Evolutionary conservation across 92 coral and sea anemone species (phyloP), one percentile per base, ranked within the genome.

Genomic region (Porites divaricata): DNA sequence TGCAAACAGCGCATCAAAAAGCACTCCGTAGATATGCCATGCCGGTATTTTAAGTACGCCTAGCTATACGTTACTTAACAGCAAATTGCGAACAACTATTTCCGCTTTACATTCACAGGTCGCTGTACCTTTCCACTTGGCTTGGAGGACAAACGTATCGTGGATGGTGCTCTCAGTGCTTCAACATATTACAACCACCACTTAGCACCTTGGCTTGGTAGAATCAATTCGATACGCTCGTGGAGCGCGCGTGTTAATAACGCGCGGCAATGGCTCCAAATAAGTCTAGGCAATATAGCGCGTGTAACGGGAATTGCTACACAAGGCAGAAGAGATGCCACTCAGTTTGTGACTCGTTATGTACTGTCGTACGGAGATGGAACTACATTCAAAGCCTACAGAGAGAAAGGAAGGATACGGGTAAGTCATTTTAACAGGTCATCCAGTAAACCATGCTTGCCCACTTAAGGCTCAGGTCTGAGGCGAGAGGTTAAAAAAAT

Each of bases 331-430:
- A 80, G 98, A 49, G 95, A 95, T 45, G 93, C 95, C 1, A 74
- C 89, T 63, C 97, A 95, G 81, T 95, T 97, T 97, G 98, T 95
- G 51, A 93, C 91, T 11, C 88, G 88, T 11, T 95, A 93, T 62
- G 80, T 89, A 6, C 69, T 95, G 78, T 93, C 98, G 1, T 93
- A 89, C 62, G 80, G 95, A 64, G 81, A 74, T 45, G 91, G 91
- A 2, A n/a, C 78, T 20, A 74, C 28, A 5, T 95, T 95, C 81
- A 74, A 73, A 61, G 92, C 90, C 21, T 93, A 93, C 74, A 85
- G 95, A 72, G 92, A 91, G 52, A 90, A 81, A 15, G 90, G 91
- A 35, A 87, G 87, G 20, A 88, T 89, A 22, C 91, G 95, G 95
- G 98, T 95, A 77, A 52, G 85, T 57, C 16, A 15, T 54, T 54